Evolutionary conservation across 37 sponge, comb jelly and placozoan genomes (phyloP).

Genomic region (Diacarnus erythraeanus): DNA sequence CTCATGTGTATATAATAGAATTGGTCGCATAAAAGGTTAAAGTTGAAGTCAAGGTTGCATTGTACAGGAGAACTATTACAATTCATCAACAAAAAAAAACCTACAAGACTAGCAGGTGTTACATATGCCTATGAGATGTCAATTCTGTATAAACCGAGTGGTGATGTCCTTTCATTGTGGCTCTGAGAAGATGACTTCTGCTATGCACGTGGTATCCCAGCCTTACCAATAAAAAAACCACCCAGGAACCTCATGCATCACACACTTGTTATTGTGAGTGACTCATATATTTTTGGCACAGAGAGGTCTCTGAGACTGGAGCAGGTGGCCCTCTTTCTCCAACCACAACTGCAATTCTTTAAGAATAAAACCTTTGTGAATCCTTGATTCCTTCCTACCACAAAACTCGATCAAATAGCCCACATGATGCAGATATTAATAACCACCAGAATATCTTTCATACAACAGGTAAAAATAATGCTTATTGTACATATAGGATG

Average conservation of each 20-base stretch:
- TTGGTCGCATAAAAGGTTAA: too few species aligned
- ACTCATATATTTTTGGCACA: neutral
- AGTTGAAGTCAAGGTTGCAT: too few species aligned
- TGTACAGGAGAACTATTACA: too few species aligned
- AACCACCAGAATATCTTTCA: too few species aligned
- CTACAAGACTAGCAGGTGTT: neutral
- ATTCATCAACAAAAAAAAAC: constrained; percentile 9
- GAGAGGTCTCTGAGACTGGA: neutral
- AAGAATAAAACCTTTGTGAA: too few species aligned
- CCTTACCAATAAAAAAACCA: neutral
- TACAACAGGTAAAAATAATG: too few species aligned
- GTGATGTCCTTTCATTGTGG: neutral
- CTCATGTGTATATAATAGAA: too few species aligned
- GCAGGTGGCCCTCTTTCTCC: neutral
- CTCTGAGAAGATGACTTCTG: neutral
- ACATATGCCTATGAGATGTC: neutral
- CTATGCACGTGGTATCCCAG: neutral
- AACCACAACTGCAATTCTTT: too few species aligned
- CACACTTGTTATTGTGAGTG: neutral
- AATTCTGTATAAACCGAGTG: neutral
- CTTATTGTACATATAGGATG: too few species aligned
- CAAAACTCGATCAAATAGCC: too few species aligned
- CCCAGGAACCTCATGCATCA: neutral
- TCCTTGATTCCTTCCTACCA: too few species aligned
- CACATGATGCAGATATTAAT: too few species aligned